Evolutionary conservation across 2,888 invertebrate species (phyloP).

Genomic region (Entomobrya proxima): DNA sequence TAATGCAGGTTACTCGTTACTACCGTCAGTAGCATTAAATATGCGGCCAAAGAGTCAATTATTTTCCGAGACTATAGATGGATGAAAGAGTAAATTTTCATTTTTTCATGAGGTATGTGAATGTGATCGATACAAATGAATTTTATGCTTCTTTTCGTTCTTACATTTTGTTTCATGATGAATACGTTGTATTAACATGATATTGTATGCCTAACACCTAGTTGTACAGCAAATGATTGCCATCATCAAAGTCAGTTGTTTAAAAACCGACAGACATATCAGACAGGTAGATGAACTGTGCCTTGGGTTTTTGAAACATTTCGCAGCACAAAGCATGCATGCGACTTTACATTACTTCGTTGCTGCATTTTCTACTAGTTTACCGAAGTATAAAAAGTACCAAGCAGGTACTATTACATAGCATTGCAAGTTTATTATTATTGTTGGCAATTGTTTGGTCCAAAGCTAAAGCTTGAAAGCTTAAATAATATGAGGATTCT

Average conservation of each 20-base stretch:
- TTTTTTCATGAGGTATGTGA: conserved; percentile 55
- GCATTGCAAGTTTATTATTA: too few species aligned
- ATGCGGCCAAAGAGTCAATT: not conserved
- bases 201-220: too few species aligned
- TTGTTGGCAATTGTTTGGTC: too few species aligned
- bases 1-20: not conserved
- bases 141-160: conserved; percentile 16
- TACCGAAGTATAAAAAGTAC: too few species aligned
- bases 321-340: too few species aligned
- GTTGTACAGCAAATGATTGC: not conserved
- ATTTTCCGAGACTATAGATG: conserved; percentile 26
- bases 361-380: too few species aligned
- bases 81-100: conserved; percentile 41
- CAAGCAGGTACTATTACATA: too few species aligned
- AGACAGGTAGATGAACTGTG: conserved; percentile 63
- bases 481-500: too few species aligned
- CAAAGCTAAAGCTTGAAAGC: too few species aligned
- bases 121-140: conserved; percentile 33
- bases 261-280: conserved; percentile 29
- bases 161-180: conserved; percentile 19
- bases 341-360: too few species aligned
- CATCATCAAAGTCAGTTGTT: conserved; percentile 30
- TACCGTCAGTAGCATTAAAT: not conserved
- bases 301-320: too few species aligned
- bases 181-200: too few species aligned